Conservation (phyloP, 2,113 vertebrate genomes). For the Ciconia stormi region DNA sequence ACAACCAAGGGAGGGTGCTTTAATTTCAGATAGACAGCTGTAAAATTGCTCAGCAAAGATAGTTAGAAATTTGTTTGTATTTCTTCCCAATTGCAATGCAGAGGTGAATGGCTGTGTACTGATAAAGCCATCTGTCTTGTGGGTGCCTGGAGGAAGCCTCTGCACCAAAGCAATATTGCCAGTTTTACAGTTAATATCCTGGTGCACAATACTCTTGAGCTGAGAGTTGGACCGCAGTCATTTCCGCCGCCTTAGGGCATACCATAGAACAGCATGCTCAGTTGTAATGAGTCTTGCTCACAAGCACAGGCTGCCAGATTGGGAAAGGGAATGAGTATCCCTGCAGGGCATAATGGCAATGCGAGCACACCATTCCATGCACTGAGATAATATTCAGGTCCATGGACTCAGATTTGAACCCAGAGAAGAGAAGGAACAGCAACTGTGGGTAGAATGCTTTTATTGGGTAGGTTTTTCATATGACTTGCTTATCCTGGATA, state of each 20-base stretch:
- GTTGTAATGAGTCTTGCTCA: slow-evolving; percentile 5
- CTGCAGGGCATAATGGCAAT: background rate
- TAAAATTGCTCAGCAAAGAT: slow-evolving; percentile 37
- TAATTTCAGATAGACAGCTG: slow-evolving; percentile 37
- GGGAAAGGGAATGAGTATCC: background rate
- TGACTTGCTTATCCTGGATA: background rate
- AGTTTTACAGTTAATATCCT: slow-evolving; percentile 30
- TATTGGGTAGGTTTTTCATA: background rate
- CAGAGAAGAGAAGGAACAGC: background rate
- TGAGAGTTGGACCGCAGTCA: background rate
- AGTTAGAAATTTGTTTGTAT: slow-evolving; percentile 18
- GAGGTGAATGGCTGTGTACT: slow-evolving; percentile 38
- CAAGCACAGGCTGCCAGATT: background rate
- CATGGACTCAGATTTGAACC: background rate
- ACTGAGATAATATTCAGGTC: background rate
- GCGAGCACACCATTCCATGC: background rate
- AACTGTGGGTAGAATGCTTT: background rate
- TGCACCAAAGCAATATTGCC: slow-evolving; percentile 36
- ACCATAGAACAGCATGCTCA: background rate
- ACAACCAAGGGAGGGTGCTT: slow-evolving; percentile 19
- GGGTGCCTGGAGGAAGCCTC: slow-evolving; percentile 21
- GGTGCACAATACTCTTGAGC: slow-evolving; percentile 6
- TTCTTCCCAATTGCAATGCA: slow-evolving; percentile 19
- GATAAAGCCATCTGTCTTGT: slow-evolving; percentile 58
- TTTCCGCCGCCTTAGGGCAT: background rate